Evolutionary conservation across 2,888 invertebrate species (phyloP).

Genomic region (Buathra laborator): DNA sequence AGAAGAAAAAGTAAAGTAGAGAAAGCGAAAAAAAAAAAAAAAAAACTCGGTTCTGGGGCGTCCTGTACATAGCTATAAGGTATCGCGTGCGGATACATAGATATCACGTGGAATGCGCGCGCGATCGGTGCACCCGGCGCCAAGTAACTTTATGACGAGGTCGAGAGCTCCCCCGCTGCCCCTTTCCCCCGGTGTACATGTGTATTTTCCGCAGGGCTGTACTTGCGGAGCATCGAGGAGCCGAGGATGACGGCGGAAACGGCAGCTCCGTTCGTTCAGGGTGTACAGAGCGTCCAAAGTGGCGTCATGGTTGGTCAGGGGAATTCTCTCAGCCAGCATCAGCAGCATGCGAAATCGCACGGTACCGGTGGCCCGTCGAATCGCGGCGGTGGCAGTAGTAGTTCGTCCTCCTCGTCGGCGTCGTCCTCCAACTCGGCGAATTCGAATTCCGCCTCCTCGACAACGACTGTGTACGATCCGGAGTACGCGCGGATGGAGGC

Average conservation of each 20-base stretch:
- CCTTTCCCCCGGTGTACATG: not conserved
- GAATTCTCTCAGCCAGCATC: conserved; percentile 74
- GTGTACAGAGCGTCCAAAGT: conserved; percentile 88
- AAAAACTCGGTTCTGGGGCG: conserved; percentile 12
- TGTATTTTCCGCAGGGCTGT: conserved; percentile 89
- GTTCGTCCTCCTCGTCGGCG: conserved; percentile 50
- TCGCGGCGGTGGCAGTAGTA: conserved; percentile 81
- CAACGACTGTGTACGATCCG: conserved; percentile 89
- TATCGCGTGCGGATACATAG: conserved; percentile 44
- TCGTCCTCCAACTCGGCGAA: conserved; percentile 58
- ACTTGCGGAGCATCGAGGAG: conserved; percentile 94
- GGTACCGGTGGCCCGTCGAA: conserved; percentile 42
- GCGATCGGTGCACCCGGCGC: conserved; percentile 40
- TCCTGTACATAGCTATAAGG: conserved; percentile 30
- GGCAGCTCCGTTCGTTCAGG: conserved; percentile 89
- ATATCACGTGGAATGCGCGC: conserved; percentile 48
- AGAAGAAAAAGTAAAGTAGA: not conserved
- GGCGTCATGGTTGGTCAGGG: conserved; percentile 77
- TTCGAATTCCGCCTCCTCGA: conserved; percentile 77
- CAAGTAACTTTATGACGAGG: conserved; percentile 26
- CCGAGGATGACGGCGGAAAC: conserved; percentile 90
- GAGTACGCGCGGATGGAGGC: conserved; percentile 96
- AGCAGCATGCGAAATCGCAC: conserved; percentile 77
- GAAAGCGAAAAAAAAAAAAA: not conserved
- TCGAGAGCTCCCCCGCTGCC: not conserved